Conservation (phyloP, 2,113 vertebrate species). For the Eubucco bourcierii region DNA sequence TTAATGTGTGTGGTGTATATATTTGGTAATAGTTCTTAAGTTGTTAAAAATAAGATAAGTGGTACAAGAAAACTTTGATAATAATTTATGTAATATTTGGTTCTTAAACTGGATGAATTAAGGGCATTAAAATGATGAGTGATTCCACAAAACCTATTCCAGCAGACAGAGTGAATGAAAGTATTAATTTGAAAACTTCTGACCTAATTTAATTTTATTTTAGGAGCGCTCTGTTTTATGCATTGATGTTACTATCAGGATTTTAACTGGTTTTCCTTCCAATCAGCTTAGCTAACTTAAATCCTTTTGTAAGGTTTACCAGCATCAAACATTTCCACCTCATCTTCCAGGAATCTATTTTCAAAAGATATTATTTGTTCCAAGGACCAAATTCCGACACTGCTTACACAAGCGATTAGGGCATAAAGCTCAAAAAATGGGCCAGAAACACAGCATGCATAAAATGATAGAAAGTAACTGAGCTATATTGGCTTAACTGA, state of each 20-base stretch:
- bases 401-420: neutral
- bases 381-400: conserved; percentile 6
- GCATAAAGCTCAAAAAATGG: conserved; percentile 8
- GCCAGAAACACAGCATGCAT: neutral
- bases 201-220: conserved; percentile 67
- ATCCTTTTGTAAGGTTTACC: conserved; percentile 45
- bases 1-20: conserved; percentile 53
- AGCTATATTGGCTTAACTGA: neutral
- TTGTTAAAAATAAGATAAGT: conserved; percentile 55
- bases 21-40: conserved; percentile 59
- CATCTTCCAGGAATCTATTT: conserved; percentile 52
- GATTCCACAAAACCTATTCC: conserved; percentile 45
- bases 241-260: conserved; percentile 36
- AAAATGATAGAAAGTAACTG: neutral
- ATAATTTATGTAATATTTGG: conserved; percentile 40
- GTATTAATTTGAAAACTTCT: conserved; percentile 64
- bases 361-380: conserved; percentile 32
- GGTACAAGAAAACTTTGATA: conserved; percentile 52
- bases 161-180: conserved; percentile 48
- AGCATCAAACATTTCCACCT: conserved; percentile 44
- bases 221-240: conserved; percentile 42
- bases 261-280: conserved; percentile 52
- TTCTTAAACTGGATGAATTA: conserved; percentile 55
- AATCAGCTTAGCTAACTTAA: conserved; percentile 64
- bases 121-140: conserved; percentile 53